A percentile compares a stretch with the other conserved stretches of the same genome.
Evolutionary conservation across 2,113 vertebrate genomes (phyloP).

Genomic region (Varanus komodoensis): DNA sequence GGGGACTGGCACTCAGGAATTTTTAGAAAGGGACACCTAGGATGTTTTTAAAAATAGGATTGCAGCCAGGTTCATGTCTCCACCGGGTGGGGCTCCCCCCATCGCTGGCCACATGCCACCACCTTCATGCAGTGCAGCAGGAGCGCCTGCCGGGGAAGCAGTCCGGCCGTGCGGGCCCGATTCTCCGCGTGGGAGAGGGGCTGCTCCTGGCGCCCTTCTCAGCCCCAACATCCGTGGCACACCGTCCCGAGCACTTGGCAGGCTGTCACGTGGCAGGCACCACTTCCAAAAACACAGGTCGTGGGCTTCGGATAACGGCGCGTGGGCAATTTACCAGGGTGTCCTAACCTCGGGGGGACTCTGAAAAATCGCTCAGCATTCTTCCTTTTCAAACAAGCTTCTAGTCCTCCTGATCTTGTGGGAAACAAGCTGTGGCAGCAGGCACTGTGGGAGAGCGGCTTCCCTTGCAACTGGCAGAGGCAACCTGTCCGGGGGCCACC

Average conservation of each 20-base stretch:
- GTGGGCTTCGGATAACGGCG: too few relatives aligned
- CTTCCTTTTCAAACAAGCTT: not conserved
- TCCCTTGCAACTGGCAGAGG: too few relatives aligned
- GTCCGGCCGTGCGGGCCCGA: too few relatives aligned
- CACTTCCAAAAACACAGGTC: not conserved
- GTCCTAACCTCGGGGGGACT: not conserved
- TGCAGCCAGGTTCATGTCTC: slow-evolving; percentile 51
- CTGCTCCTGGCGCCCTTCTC: slow-evolving; percentile 53
- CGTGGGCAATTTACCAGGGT: fast-evolving
- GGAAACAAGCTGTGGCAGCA: not conserved
- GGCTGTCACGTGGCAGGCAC: slow-evolving; percentile 56
- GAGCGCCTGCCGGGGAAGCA: not conserved
- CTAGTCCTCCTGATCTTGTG: not conserved
- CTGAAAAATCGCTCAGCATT: not conserved
- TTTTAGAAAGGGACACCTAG: slow-evolving; percentile 48
- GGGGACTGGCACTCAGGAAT: slow-evolving; percentile 78
- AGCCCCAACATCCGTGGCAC: slow-evolving; percentile 33
- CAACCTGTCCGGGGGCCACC: too few relatives aligned
- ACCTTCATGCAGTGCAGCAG: slow-evolving; percentile 30
- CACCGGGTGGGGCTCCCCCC: slow-evolving; percentile 39
- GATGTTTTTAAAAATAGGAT: slow-evolving; percentile 67
- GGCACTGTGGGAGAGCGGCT: too few relatives aligned
- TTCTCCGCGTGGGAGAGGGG: not conserved
- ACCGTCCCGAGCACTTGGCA: slow-evolving; percentile 54
- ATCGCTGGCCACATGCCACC: slow-evolving; percentile 50